Evolutionary conservation across 2,888 invertebrate genomes (phyloP).

Genomic region (Odontothrips loti): DNA sequence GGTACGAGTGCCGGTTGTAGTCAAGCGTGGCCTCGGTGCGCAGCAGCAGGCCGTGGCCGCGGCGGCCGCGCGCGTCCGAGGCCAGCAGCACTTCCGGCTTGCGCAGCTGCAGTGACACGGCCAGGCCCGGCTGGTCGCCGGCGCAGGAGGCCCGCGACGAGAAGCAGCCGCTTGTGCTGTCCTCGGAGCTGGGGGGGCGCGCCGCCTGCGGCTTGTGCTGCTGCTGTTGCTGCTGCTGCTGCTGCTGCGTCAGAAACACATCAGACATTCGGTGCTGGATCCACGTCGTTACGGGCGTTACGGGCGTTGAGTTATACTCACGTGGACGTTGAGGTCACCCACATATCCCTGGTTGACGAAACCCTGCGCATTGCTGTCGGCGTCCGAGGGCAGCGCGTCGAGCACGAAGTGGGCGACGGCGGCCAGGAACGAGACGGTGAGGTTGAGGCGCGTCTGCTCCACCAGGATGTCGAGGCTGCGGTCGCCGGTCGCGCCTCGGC

Average conservation of each 20-base stretch:
- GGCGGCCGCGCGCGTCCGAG: conserved; percentile 52
- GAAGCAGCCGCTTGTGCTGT: conserved; percentile 57
- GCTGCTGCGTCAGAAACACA: not conserved
- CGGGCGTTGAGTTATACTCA: conserved; percentile 33
- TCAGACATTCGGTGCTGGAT: too few relatives aligned
- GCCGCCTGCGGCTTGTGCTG: conserved; percentile 37
- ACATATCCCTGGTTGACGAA: conserved; percentile 70
- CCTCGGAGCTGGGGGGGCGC: conserved; percentile 52
- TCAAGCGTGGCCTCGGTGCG: conserved; percentile 66
- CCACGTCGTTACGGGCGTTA: too few relatives aligned
- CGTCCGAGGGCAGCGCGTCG: conserved; percentile 56
- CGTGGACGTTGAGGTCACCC: conserved; percentile 50
- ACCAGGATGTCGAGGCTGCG: conserved; percentile 64
- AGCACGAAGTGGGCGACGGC: conserved; percentile 58
- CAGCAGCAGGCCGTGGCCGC: conserved; percentile 61
- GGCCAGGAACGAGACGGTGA: conserved; percentile 66
- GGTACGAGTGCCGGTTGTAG: conserved; percentile 62
- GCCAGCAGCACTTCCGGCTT: conserved; percentile 74
- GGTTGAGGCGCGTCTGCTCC: conserved; percentile 66
- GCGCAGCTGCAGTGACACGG: conserved; percentile 67
- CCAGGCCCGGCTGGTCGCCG: conserved; percentile 52
- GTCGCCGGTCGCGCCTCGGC: conserved; percentile 59
- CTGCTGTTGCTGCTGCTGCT: not conserved
- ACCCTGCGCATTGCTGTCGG: conserved; percentile 56
- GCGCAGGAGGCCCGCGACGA: conserved; percentile 49